Conservation (phyloP, 2,888 invertebrate genomes). For the Trichogramma dendrolimi region DNA sequence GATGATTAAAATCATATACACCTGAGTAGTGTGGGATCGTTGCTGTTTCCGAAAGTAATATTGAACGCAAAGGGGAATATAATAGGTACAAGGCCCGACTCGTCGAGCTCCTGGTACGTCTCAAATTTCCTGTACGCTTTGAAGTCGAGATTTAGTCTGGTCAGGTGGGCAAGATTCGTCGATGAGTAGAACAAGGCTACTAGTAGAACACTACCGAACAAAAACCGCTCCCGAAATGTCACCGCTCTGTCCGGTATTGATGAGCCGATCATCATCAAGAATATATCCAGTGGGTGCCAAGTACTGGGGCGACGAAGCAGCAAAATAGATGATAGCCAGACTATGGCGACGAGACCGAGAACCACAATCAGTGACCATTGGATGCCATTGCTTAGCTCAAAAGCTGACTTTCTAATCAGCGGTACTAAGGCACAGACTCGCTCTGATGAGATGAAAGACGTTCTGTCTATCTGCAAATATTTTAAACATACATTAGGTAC, state of each 20-base stretch:
- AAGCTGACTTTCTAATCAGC: not conserved
- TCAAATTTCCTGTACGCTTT: not conserved
- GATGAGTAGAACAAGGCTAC: constrained; percentile 16
- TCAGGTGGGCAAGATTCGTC: constrained; percentile 8
- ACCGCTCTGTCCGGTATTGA: not conserved
- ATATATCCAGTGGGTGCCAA: constrained; percentile 7
- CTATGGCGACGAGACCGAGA: not conserved
- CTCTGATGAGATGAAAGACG: not conserved
- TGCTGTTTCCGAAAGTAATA: not conserved
- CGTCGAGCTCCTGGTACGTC: constrained; percentile 6
- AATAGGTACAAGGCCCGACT: constrained; percentile 9
- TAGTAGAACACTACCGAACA: constrained; percentile 3
- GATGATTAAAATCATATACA: no score
- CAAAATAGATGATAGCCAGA: not conserved
- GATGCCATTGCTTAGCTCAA: not conserved
- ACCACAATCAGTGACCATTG: not conserved
- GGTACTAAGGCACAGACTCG: constrained; percentile 6
- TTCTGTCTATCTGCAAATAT: not conserved
- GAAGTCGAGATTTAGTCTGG: not conserved
- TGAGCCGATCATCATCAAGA: not conserved
- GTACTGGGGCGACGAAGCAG: not conserved
- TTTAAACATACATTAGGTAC: no score
- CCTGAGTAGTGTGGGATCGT: not conserved
- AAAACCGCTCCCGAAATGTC: not conserved
- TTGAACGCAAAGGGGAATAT: constrained; percentile 4